Base-by-base conservation (phyloP, 2,888 invertebrate species). In the Cataglyphis albicans region DNA sequence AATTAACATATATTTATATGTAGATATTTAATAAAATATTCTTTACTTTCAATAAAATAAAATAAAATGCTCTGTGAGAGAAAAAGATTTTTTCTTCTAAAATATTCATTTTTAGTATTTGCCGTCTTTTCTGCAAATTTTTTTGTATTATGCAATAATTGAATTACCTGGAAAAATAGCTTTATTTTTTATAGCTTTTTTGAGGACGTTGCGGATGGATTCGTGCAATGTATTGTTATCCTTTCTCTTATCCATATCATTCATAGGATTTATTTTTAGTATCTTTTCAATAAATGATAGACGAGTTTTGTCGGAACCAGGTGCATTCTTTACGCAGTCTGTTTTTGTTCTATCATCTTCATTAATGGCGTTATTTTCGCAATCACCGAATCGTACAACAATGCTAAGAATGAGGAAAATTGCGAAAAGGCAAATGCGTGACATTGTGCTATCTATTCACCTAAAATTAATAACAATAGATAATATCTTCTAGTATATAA, bases 91-190 rank as follows among this genome's bases (percentile, higher is more conserved):
- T 21, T 68, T 6, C 18, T 25, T 4, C 3, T 29, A n/a, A 44
- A 21, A 48, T n/a, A 21, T 15, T 29, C 6, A n/a, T 7, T 68
- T 32, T 68, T 52, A 18, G 1, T 15, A 68, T 32, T 29, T 68
- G 15, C 3, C 52, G 0, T 68, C 6, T 25, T 18, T 48, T 10
- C 10, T 48, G 10, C 32, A 29, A 67, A 7, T 25, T 48, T 44
- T 48, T 0, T 4, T 52, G 3, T 1, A 68, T 9, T n/a, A n/a
- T 10, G 0, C 6, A 9, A 48, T 48, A 18, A 44, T 73, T 29
- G 18, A 74, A 12, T 74, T 74, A 74, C 74, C 74, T 74, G 74
- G 74, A 2, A 9, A 4, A n/a, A 63, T 48, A 3, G 6, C 32
- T 21, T 21, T 21, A 21, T 41, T 1, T 18, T 15, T 7, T 4